These are phyloP conservation scores for Drosophila anomelani DNA, from an alignment of 2,888 invertebrate genomes.

Conservation along the genomic window DNA sequence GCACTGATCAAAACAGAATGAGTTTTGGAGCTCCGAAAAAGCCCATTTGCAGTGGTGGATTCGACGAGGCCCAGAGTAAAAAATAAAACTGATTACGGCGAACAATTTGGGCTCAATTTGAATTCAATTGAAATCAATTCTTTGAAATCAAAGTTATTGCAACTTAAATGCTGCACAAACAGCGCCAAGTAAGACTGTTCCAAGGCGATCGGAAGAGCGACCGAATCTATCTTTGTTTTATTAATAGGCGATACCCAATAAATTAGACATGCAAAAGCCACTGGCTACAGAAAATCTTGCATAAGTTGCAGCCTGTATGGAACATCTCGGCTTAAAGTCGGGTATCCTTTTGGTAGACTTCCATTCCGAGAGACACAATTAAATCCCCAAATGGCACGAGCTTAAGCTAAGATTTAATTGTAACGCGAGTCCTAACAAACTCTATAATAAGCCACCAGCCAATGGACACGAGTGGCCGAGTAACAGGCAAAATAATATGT, in stretches of 20 bases:
- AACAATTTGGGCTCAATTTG: conserved; percentile 58
- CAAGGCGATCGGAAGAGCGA: conserved; percentile 25
- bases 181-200: conserved; percentile 16
- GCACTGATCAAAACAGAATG: conserved; percentile 2
- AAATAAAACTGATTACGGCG: conserved; percentile 49
- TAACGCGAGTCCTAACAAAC: conserved; percentile 25
- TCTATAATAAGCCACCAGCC: conserved; percentile 3
- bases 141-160: conserved; percentile 58
- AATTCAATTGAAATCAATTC: conserved; percentile 59
- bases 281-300: conserved; percentile 12
- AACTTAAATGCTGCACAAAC: conserved; percentile 26
- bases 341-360: neutral
- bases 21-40: conserved; percentile 14
- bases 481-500: conserved; percentile 40
- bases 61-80: conserved; percentile 23
- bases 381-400: neutral
- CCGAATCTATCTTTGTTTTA: conserved; percentile 13
- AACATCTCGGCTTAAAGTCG: neutral
- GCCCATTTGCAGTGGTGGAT: conserved; percentile 14
- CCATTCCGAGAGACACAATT: neutral
- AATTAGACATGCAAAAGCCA: conserved; percentile 16
- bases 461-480: conserved; percentile 40
- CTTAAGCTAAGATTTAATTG: conserved; percentile 23
- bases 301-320: neutral
- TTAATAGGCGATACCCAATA: conserved; percentile 12